Percentiles rank a stretch among this genome's conserved stretches.
phyloP scores from a whole-genome alignment of 2,113 vertebrate species.

The Penelope pileata region DNA sequence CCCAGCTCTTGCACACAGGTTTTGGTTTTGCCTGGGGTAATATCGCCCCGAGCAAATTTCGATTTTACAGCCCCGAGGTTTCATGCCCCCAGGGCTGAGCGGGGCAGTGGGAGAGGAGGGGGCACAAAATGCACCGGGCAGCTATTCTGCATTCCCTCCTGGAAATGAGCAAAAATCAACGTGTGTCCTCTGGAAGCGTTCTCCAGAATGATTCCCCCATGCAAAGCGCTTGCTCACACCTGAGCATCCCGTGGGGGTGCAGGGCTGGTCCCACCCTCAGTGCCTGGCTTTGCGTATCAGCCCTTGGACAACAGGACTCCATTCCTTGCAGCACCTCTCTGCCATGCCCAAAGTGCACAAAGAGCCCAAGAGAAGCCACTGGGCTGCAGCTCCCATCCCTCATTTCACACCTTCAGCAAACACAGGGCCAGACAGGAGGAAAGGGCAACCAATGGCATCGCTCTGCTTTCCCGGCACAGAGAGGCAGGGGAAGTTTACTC shows the following conservation, averaged over 20 bases:
- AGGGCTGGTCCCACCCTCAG: background rate
- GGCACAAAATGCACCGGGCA: no score
- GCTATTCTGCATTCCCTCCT: no score
- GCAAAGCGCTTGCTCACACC: background rate
- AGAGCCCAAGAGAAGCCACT: background rate
- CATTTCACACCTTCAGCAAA: background rate
- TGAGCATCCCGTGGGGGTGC: background rate
- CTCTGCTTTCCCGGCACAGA: background rate
- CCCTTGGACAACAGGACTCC: background rate
- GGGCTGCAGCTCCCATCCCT: background rate
- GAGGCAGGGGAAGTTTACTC: background rate
- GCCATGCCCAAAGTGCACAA: background rate
- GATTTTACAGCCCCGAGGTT: background rate
- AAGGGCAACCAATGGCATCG: fast-evolving
- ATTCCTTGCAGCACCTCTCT: background rate
- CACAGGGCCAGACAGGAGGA: fast-evolving
- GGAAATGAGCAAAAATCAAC: background rate
- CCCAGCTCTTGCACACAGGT: background rate
- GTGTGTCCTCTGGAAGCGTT: no score
- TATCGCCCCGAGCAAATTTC: background rate
- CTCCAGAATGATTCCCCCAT: background rate
- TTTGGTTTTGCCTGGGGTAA: slow-evolving; percentile 12
- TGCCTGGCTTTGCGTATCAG: fast-evolving
- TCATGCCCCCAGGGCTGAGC: fast-evolving
- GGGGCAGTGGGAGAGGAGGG: no score